These are phyloP conservation scores for Carcina quercana DNA, from an alignment of 2,888 invertebrate species.

Conservation along the genomic window DNA sequence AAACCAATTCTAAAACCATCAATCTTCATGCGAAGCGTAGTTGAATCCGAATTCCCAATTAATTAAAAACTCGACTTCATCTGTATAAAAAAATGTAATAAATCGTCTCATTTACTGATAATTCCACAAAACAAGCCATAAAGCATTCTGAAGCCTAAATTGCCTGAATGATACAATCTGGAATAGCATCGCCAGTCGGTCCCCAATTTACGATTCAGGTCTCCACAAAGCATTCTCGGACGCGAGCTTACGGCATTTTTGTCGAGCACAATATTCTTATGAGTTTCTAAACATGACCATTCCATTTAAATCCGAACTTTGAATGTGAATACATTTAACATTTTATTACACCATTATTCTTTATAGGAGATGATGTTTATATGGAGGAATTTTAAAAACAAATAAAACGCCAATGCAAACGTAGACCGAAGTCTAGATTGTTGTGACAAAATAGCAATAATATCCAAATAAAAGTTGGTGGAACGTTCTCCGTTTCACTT, in stretches of 20 bases:
- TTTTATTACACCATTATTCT: slow-evolving; percentile 54
- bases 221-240: slow-evolving; percentile 49
- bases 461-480: too few species aligned
- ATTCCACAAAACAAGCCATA: slow-evolving; percentile 18
- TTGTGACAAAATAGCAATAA: slow-evolving; percentile 1
- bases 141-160: slow-evolving; percentile 46
- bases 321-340: slow-evolving; percentile 45
- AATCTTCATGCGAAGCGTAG: too few species aligned
- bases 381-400: slow-evolving; percentile 26
- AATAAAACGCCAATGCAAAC: slow-evolving; percentile 18
- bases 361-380: slow-evolving; percentile 29
- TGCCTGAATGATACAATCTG: slow-evolving; percentile 56
- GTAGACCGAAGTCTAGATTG: slow-evolving; percentile 1
- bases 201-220: slow-evolving; percentile 56
- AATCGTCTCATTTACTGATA: slow-evolving; percentile 4
- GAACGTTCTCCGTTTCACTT: too few species aligned
- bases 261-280: slow-evolving; percentile 52
- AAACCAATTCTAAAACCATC: too few species aligned
- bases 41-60: too few species aligned
- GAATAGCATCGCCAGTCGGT: slow-evolving; percentile 41
- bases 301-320: slow-evolving; percentile 49
- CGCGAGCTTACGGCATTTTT: slow-evolving; percentile 52
- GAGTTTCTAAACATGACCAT: slow-evolving; percentile 62
- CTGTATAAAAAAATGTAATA: slow-evolving; percentile 3
- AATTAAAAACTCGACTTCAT: background rate